Base-by-base conservation (phyloP, 2,797 vertebrate species). In the Semotilus atromaculatus region DNA sequence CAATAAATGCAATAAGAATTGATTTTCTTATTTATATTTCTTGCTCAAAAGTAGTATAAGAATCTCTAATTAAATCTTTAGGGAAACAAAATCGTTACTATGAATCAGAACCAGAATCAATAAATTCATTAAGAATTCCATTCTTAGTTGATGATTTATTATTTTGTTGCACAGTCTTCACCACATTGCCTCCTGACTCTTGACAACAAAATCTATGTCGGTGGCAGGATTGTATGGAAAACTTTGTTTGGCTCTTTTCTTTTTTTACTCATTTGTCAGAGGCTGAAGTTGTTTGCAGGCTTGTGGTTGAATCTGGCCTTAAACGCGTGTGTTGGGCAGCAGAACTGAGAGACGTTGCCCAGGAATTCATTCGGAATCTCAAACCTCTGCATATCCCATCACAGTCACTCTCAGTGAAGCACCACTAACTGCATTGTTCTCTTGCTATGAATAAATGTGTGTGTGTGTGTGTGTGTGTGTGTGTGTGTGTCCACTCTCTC, bases 361-460 rank as follows among this genome's bases (percentile, higher is more conserved):
- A 94, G 92, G 94, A 96, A 95, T 95, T 92, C 88, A 86, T 85
- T 90, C 91, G 94, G 94, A 96, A 94, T 94, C 92, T 85, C 90
- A 91, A 90, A 89, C 85, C 89, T 93, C 91, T 91, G 89, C 91
- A 93, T 88, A 90, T 91, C 90, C 89, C 89, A 90, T 91, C 53
- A 87, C 78, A 86, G 80, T 92, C 91, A 90, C 88, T 88, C 91
- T 88, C 91, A 91, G 89, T 83, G 87, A 89, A 93, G 91, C 90
- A 89, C 90, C 87, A 83, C 91, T 90, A 83, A 78, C 89, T 89
- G 90, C 79, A 7, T 86, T 90, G 72, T 86, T 83, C 66, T 51
- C 76, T 85, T 84, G 55, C 76, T 79, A 64, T 68, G 70, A 90
- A 88, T 90, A 88, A 89, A 89, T 80, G 9, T 85, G 38, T 67